phyloP scores from a whole-genome alignment of 2,888 invertebrate genomes.

The Nymphalis urticae region DNA sequence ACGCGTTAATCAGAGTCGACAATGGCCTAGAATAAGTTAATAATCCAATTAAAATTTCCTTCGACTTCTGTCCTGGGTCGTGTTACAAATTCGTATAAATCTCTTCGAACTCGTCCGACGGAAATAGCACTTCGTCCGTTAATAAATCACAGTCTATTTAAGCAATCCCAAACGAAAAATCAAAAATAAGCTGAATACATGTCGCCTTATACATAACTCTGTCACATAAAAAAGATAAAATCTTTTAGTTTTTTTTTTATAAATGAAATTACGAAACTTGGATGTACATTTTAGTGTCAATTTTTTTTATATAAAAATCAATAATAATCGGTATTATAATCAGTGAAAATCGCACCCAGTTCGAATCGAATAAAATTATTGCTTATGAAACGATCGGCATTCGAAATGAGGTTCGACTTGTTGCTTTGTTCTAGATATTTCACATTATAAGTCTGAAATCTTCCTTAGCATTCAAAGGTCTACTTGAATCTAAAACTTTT shows the following conservation, averaged over 20 bases:
- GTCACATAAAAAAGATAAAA: conserved; percentile 21
- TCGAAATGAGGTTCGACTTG: conserved; percentile 7
- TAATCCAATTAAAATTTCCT: conserved; percentile 79
- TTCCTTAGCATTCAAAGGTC: conserved; percentile 31
- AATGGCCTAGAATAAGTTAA: conserved; percentile 63
- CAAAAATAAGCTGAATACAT: conserved; percentile 72
- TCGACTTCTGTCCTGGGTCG: conserved; percentile 71
- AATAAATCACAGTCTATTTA: conserved; percentile 80
- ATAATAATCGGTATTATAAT: not conserved
- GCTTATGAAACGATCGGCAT: conserved; percentile 5
- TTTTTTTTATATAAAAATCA: not conserved
- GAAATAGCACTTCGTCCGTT: conserved; percentile 77
- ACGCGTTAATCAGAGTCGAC: conserved; percentile 48
- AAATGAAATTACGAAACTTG: not conserved
- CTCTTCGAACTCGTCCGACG: conserved; percentile 74
- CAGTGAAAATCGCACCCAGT: not conserved
- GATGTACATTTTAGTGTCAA: not conserved
- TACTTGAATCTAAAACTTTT: conserved; percentile 29
- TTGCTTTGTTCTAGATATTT: conserved; percentile 26
- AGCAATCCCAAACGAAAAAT: conserved; percentile 77
- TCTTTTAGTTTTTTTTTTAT: not conserved
- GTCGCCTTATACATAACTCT: conserved; percentile 51
- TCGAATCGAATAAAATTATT: not conserved
- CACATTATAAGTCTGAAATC: conserved; percentile 24
- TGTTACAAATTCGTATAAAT: conserved; percentile 80